Conservation (phyloP, 2,888 invertebrate genomes). For the Prenolepis imparis region DNA sequence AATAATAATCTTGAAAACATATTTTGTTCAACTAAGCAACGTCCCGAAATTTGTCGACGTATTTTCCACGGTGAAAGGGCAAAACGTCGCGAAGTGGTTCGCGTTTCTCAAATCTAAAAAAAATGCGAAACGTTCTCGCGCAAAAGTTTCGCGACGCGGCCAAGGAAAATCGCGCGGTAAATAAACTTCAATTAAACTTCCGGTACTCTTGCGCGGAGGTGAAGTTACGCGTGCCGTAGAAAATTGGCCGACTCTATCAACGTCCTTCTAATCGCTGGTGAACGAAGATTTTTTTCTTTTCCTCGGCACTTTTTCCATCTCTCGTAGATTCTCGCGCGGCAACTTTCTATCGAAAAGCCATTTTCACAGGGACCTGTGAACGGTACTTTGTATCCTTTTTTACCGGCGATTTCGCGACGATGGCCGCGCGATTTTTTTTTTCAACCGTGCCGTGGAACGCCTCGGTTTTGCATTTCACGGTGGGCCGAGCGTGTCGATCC, state of each 20-base stretch:
- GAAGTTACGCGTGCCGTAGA: conserved; percentile 42
- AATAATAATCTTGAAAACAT: neutral
- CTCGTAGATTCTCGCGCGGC: neutral
- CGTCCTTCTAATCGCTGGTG: conserved; percentile 31
- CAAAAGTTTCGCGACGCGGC: conserved; percentile 6
- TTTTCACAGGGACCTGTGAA: neutral
- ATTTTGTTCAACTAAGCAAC: neutral
- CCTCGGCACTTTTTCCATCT: conserved; percentile 17
- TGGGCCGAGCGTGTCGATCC: conserved; percentile 73
- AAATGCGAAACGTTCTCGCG: conserved; percentile 27
- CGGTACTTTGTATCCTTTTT: neutral
- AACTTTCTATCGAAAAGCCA: neutral
- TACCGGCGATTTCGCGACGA: conserved; percentile 21
- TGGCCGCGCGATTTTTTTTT: conserved; percentile 26
- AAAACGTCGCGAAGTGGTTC: neutral
- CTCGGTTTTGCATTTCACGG: conserved; percentile 72
- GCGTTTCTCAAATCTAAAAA: conserved; percentile 6
- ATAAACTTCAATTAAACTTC: conserved; percentile 74
- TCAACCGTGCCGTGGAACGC: neutral
- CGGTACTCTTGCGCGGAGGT: neutral
- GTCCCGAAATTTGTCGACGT: neutral
- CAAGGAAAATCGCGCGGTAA: conserved; percentile 43
- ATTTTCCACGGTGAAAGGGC: neutral
- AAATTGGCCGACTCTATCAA: conserved; percentile 35
- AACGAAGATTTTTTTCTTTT: conserved; percentile 44